phyloP scores from a whole-genome alignment of 53 echinoderm and acorn worm genomes.

The Glandiceps talaboti region DNA sequence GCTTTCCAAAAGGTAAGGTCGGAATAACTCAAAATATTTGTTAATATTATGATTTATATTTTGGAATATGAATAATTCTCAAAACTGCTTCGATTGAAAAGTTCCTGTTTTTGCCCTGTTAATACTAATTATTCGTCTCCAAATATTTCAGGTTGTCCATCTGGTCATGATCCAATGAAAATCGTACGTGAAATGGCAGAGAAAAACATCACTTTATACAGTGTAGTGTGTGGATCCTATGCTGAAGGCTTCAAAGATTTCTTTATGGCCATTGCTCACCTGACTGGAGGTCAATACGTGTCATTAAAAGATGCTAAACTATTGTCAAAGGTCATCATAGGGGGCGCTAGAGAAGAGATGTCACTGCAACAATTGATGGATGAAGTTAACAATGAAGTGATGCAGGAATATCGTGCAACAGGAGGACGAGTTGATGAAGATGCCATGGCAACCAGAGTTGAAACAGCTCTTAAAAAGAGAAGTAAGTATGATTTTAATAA shows the following conservation, averaged over 20 bases:
- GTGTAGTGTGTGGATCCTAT: not conserved
- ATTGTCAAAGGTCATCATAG: not conserved
- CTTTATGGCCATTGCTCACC: not conserved
- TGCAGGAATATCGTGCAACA: not conserved
- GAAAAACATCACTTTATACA: not conserved
- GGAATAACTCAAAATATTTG: too few relatives aligned
- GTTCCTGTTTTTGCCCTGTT: too few relatives aligned
- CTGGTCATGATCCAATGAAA: not conserved
- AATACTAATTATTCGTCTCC: too few relatives aligned
- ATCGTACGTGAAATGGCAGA: not conserved
- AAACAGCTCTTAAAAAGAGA: not conserved
- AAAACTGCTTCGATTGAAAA: too few relatives aligned
- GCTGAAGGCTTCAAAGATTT: not conserved
- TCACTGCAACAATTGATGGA: not conserved
- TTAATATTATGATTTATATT: too few relatives aligned
- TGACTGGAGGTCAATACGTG: not conserved
- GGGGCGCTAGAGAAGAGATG: slow-evolving; percentile 1
- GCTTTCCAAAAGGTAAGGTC: not conserved
- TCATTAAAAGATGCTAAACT: not conserved
- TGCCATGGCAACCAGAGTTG: not conserved
- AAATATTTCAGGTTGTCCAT: not conserved
- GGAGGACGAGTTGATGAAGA: not conserved
- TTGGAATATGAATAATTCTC: too few relatives aligned
- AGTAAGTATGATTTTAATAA: not conserved
- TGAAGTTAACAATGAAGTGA: not conserved